Evolutionary conservation across 1,140 invertebrate species (phyloP).

Genomic region (Drosophila bifasciata): DNA sequence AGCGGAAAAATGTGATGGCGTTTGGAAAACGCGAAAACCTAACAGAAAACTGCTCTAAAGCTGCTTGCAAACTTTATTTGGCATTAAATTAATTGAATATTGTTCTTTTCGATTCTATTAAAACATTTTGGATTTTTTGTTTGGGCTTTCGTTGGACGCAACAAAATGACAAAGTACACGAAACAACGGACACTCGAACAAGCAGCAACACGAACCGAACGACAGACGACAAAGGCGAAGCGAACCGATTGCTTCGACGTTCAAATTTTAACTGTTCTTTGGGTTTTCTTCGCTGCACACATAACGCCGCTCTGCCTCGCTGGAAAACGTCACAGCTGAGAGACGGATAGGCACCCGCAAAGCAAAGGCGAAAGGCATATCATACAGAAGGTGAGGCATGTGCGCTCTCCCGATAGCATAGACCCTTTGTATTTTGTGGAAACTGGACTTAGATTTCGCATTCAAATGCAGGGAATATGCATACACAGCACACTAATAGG

Average conservation of each 20-base stretch:
- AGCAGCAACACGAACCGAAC: conserved; percentile 5
- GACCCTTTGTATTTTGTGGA: no score
- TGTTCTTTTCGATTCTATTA: conserved; percentile 17
- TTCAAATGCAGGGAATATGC: no score
- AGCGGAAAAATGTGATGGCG: neutral
- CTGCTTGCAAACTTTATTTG: conserved; percentile 30
- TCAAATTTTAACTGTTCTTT: conserved; percentile 61
- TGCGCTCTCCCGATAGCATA: no score
- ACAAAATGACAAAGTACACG: conserved; percentile 34
- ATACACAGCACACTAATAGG: no score
- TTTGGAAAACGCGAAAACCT: conserved; percentile 24
- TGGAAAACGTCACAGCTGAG: conserved; percentile 33
- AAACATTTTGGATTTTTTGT: conserved; percentile 57
- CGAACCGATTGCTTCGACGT: conserved; percentile 41
- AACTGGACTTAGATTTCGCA: no score
- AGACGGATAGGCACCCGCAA: conserved; percentile 7
- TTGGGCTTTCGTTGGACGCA: conserved; percentile 28
- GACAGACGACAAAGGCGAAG: conserved; percentile 22
- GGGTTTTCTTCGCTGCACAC: conserved; percentile 48
- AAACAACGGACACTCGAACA: conserved; percentile 32
- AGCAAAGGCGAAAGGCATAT: conserved; percentile 1
- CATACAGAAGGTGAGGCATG: no score
- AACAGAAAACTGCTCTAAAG: conserved; percentile 22
- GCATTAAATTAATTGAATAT: conserved; percentile 38
- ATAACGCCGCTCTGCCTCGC: conserved; percentile 14